phyloP scores from a whole-genome alignment of 2,888 invertebrate genomes.

The Cremastinae sp. region DNA sequence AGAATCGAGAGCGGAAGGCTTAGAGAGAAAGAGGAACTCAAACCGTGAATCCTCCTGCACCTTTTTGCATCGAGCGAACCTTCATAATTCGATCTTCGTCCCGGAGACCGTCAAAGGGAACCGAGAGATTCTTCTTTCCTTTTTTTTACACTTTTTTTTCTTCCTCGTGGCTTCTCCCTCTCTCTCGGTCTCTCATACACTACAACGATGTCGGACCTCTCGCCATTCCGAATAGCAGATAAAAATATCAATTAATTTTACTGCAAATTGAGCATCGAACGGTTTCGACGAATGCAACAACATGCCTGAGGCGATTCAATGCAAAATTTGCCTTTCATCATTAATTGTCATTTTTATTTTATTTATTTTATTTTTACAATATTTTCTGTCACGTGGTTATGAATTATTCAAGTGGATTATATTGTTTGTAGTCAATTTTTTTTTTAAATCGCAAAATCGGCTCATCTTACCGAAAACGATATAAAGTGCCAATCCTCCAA shows the following conservation, averaged over 20 bases:
- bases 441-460: no score
- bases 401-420: conserved; percentile 9
- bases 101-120: conserved; percentile 54
- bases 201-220: not conserved
- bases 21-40: conserved; percentile 48
- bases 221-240: conserved; percentile 43
- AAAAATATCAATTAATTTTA: conserved; percentile 72
- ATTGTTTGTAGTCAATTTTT: no score
- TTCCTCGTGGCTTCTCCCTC: conserved; percentile 6
- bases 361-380: conserved; percentile 4
- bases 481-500: conserved; percentile 76
- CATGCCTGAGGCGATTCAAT: not conserved
- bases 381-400: no score
- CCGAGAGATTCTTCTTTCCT: conserved; percentile 16
- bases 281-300: conserved; percentile 51
- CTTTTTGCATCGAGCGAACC: conserved; percentile 55
- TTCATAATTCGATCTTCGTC: conserved; percentile 58
- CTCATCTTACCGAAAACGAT: conserved; percentile 77
- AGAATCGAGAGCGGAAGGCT: conserved; percentile 37
- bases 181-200: not conserved
- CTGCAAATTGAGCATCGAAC: conserved; percentile 66
- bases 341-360: conserved; percentile 2
- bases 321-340: conserved; percentile 49
- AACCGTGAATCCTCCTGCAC: conserved; percentile 60
- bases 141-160: not conserved